Evolutionary conservation across 2,113 vertebrate species (phyloP), one percentile per base, ranked within the genome.

Genomic region (Sminthopsis crassicaudata): DNA sequence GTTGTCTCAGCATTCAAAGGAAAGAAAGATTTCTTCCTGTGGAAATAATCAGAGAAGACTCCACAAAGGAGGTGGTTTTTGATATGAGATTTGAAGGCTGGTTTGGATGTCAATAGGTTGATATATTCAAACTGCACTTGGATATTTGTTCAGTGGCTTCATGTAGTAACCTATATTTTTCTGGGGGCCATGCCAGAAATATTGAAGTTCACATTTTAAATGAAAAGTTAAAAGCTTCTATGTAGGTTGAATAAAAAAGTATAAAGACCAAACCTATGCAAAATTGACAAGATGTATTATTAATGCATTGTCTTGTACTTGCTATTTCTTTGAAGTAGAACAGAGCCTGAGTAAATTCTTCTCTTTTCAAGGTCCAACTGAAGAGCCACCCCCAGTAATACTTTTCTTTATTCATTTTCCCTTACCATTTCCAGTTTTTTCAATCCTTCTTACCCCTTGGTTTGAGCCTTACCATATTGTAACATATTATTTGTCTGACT

Each of bases 201-300:
- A 22, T 8, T 42, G n/a, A 84, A 84, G 67, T 23, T 84, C 67
- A 84, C 67, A 84, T 84, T 84, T 84, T 84, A 84, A 84, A 84
- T 84, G 67, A 84, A 84, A 84, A 84, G 67, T 84, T 84, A 84
- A 84, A 84, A 84, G 67, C n/a, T 84, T 84, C 67, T 84, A 22
- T 42, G 67, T 84, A 84, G 67, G n/a, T 42, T 84, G 67, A 84
- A 84, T 42, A 42, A 84, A 67, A 76, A 84, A 22, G 67, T 84
- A 84, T 42, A 76, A 76, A 76, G 60, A 42, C 6, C 36, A 84
- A 23, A 84, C n/a, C 67, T 84, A 84, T 84, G 67, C 67, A 84
- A 84, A 84, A 84, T 84, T 84, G 67, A 84, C 67, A 84, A 84
- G 67, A 84, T 84, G 19, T 42, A 84, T 84, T 84, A 42, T 84